Evolutionary conservation across 2,888 invertebrate genomes (phyloP).

Genomic region (Cerceris ruficornis): DNA sequence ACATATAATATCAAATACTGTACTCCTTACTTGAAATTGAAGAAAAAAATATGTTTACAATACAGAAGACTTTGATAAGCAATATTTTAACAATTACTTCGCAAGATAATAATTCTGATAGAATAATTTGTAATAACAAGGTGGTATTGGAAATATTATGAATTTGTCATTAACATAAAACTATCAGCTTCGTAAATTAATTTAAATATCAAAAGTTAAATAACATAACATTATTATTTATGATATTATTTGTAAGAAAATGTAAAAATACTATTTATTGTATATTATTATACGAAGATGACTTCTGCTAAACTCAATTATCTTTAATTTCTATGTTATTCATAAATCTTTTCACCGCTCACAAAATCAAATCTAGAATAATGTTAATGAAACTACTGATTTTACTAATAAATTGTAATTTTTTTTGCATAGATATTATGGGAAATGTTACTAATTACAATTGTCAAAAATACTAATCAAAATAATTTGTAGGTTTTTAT

Average conservation of each 20-base stretch:
- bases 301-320: conserved; percentile 3
- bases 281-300: conserved; percentile 6
- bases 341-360: background rate
- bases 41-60: conserved; percentile 1
- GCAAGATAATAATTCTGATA: background rate
- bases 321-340: conserved; percentile 5
- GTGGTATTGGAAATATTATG: background rate
- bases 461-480: conserved; percentile 40
- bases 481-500: conserved; percentile 38
- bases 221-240: background rate
- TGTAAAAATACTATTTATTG: conserved; percentile 28
- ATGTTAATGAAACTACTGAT: background rate
- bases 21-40: background rate
- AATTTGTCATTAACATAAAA: conserved; percentile 10
- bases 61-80: background rate
- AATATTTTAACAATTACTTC: conserved; percentile 20
- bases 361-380: background rate
- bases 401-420: background rate
- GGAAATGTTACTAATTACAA: conserved; percentile 9
- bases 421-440: conserved; percentile 8
- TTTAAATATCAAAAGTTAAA: conserved; percentile 2
- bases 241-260: conserved; percentile 8
- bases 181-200: background rate
- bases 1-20: too few species aligned
- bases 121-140: background rate